Conservation (phyloP, 2,888 invertebrate genomes). For the Pachliopta kotzebuea region DNA sequence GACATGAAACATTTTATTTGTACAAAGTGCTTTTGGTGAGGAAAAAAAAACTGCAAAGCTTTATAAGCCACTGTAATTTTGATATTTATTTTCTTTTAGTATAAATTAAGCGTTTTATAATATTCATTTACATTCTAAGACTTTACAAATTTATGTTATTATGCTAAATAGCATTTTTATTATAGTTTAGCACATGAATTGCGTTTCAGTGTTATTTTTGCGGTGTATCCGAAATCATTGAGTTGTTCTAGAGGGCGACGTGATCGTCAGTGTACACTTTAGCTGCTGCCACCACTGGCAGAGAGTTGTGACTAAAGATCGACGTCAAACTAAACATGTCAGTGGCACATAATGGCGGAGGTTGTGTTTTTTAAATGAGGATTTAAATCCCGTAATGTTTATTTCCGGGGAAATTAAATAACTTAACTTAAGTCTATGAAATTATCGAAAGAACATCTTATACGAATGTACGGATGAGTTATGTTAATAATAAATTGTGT, state of each 20-base stretch:
- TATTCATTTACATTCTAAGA: no score
- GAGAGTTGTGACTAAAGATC: slow-evolving; percentile 52
- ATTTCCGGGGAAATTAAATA: slow-evolving; percentile 38
- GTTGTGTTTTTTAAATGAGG: slow-evolving; percentile 58
- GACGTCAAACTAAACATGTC: slow-evolving; percentile 67
- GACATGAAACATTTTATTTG: no score
- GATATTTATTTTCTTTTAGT: no score
- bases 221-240: slow-evolving; percentile 12
- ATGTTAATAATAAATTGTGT: slow-evolving; percentile 22
- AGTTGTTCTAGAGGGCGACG: slow-evolving; percentile 31
- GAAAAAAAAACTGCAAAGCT: no score
- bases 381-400: slow-evolving; percentile 50
- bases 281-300: slow-evolving; percentile 41
- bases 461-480: slow-evolving; percentile 23
- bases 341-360: slow-evolving; percentile 69
- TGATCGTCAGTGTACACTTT: not conserved
- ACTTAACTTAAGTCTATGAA: slow-evolving; percentile 13
- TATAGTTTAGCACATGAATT: not conserved
- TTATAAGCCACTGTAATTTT: no score
- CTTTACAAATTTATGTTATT: no score
- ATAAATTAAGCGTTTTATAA: no score
- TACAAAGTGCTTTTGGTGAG: no score
- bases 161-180: not conserved
- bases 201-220: not conserved
- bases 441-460: slow-evolving; percentile 7